Conservation (phyloP, 2,888 invertebrate species). For the Thalpophila matura region DNA sequence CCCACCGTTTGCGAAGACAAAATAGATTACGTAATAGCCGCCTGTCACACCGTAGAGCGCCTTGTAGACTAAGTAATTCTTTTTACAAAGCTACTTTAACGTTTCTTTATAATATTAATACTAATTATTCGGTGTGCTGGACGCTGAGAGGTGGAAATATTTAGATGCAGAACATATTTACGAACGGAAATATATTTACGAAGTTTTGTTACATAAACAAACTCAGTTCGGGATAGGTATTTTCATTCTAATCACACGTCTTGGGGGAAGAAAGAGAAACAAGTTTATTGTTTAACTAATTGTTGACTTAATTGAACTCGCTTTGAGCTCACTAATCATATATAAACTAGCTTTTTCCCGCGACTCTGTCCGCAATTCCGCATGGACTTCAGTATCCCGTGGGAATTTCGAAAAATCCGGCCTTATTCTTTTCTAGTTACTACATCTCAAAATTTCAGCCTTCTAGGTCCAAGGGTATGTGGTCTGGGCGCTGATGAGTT, state of each 20-base stretch:
- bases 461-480: too few relatives aligned
- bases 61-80: slow-evolving; percentile 41
- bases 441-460: too few relatives aligned
- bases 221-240: not conserved
- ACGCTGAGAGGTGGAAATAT: slow-evolving; percentile 4
- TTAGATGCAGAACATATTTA: slow-evolving; percentile 1
- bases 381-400: too few relatives aligned
- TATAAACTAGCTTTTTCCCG: too few relatives aligned
- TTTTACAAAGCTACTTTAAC: slow-evolving; percentile 32
- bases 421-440: too few relatives aligned
- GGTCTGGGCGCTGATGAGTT: too few relatives aligned
- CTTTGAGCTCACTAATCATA: not conserved
- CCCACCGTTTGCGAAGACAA: slow-evolving; percentile 63
- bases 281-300: slow-evolving; percentile 20
- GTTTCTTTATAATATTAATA: slow-evolving; percentile 25
- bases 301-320: slow-evolving; percentile 21
- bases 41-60: slow-evolving; percentile 44
- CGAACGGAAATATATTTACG: slow-evolving; percentile 11
- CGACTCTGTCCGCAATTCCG: too few relatives aligned
- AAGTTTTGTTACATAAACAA: not conserved
- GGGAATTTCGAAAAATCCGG: too few relatives aligned
- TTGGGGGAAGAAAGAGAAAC: slow-evolving; percentile 8
- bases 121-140: slow-evolving; percentile 24
- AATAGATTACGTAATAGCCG: slow-evolving; percentile 68
- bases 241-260: slow-evolving; percentile 6